Base-by-base conservation (phyloP, 2,888 invertebrate species). In the Pocota personata region DNA sequence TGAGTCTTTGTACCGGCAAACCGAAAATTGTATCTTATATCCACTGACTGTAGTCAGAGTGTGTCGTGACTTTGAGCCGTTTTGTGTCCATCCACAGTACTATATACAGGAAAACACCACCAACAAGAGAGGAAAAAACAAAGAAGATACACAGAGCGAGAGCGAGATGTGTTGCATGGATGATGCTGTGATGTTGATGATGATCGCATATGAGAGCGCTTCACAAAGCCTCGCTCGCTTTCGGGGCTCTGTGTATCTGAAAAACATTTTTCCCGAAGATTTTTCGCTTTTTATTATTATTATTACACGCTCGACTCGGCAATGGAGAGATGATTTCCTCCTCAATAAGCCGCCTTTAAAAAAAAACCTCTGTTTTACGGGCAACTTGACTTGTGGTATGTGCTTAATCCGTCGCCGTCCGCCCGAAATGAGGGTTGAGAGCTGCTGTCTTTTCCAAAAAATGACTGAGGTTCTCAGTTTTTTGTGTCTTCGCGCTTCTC, bases 191-290 rank as follows among this genome's bases (percentile, higher is more conserved):
- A 86, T 76, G 72, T 82, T 86, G 86, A 86, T 72, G 86, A 86
- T 86, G 86, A 86, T 86, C 86, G 76, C 86, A 82, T 86, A 82
- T 86, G 86, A 86, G 86, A 86, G 80, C 73, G 84, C 69, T 79
- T 79, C 55, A 64, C 69, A 57, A 73, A 72, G 67, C 62, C 66
- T 55, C 27, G 60, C 50, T 78, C 66, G 75, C 69, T 64, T 69
- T 77, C 60, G 46, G 37, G 58, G 40, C 37, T 35, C 30, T 76
- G 46, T 80, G 76, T 52, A 67, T 86, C 66, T 86, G 72, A 77
- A 82, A 86, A 86, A 86, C 76, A 86, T 86, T 77, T 80, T 82
- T 82, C 84, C 58, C 67, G 60, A 32, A 72, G 82, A 72, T 62
- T 86, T 86, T 86, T 19, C 6, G 32, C 37, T 73, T 72, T 80